A percentile compares a stretch with the other conserved stretches of the same genome.
These are phyloP conservation scores for Girardinus metallicus DNA, from an alignment of 2,797 vertebrate genomes.

Conservation along the genomic window DNA sequence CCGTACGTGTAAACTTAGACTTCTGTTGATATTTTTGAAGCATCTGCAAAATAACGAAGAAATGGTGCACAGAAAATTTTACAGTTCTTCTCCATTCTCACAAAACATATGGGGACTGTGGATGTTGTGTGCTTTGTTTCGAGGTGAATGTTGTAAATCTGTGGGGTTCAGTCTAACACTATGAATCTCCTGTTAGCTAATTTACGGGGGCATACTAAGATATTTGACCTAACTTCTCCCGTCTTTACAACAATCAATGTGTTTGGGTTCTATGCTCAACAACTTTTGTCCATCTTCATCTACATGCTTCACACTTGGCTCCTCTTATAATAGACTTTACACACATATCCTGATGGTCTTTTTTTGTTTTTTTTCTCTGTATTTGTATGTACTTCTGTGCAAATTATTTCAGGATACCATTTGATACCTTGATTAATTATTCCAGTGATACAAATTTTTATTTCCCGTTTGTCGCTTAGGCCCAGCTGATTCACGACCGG, in stretches of 20 bases:
- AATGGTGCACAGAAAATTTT: background rate
- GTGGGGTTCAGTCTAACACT: background rate
- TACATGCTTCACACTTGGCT: background rate
- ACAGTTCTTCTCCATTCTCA: background rate
- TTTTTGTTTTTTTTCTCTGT: background rate
- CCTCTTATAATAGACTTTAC: background rate
- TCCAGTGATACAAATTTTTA: background rate
- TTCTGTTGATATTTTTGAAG: too few species aligned
- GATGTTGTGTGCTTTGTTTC: background rate
- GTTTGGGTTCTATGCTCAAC: background rate
- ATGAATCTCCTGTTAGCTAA: background rate
- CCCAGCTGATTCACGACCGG: slow-evolving; percentile 92
- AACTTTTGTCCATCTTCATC: background rate
- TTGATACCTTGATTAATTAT: background rate
- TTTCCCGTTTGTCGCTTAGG: slow-evolving; percentile 67
- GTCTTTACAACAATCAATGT: background rate
- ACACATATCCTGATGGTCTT: background rate
- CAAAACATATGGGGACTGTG: background rate
- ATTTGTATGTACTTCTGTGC: background rate
- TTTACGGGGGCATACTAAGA: background rate
- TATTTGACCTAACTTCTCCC: background rate
- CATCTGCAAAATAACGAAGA: background rate
- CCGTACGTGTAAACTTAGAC: too few species aligned
- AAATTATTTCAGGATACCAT: background rate
- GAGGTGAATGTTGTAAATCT: background rate